Conservation (phyloP, 2,113 vertebrate species). For the Harpagus bidentatus region DNA sequence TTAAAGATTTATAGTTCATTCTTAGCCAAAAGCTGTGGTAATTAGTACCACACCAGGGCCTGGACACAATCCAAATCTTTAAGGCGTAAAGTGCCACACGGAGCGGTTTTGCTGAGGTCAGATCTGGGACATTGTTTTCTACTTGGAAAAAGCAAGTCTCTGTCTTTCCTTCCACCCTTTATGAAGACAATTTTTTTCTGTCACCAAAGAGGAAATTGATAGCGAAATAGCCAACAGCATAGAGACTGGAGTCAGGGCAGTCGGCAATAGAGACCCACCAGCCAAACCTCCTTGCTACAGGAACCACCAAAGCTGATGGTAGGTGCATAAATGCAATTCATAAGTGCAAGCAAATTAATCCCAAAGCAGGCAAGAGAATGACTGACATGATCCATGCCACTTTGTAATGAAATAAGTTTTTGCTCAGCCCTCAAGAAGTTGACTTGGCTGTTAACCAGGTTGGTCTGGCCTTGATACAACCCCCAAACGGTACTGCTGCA, state of each 20-base stretch:
- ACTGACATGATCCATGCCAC: not conserved
- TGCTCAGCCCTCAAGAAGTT: not conserved
- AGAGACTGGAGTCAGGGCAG: not conserved
- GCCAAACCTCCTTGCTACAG: not conserved
- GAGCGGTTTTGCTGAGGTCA: not conserved
- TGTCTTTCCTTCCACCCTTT: not conserved
- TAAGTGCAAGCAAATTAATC: not conserved
- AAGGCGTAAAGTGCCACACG: constrained; percentile 1
- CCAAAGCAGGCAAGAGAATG: not conserved
- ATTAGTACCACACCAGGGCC: constrained; percentile 16
- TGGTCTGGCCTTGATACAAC: not conserved
- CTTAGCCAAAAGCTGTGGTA: constrained; percentile 24
- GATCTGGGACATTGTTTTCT: not conserved
- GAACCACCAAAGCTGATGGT: not conserved
- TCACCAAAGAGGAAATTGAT: not conserved
- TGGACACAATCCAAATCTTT: constrained; percentile 37
- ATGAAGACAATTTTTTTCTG: not conserved
- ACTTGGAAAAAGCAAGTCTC: not conserved
- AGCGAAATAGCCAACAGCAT: not conserved
- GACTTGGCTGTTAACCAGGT: not conserved
- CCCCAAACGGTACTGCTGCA: not conserved
- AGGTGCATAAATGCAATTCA: not conserved
- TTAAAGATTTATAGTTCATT: constrained; percentile 48
- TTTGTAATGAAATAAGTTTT: not conserved
- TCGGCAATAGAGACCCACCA: not conserved